Base-by-base conservation (phyloP, 2,888 invertebrate genomes). In the Palloptera scutellata region DNA sequence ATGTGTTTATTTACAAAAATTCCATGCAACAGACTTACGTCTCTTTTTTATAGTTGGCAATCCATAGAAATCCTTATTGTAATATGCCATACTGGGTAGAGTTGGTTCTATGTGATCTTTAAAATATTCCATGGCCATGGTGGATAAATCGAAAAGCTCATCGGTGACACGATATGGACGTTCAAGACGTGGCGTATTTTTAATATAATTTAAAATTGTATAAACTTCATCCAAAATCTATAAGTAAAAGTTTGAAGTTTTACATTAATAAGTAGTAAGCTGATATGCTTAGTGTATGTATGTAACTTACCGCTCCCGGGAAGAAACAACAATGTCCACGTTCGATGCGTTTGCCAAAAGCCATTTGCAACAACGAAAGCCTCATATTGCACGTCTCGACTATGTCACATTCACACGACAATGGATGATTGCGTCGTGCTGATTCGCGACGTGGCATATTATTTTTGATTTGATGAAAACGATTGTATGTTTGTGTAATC, bases 111-210 rank as follows among this genome's bases (percentile, higher is more conserved):
- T 94, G 78, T 93, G 91, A 84, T 97, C 96, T 84, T 96, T 96
- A 85, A 97, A 97, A 85, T 96, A 96, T 86, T 97, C 97, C 96
- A 97, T 96, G 45, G 97, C 97, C 97, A 97, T 97, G 51, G 96
- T 95, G 51, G 96, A 96, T 72, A 97, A 88, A 86, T 97, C 97
- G 86, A 96, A 95, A 67, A 97, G 87, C 85, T 97, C 96, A 86
- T 96, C 96, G 10, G 96, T 95, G 69, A 97, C 94, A 86, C 95
- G 95, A 85, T 94, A 96, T 57, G 96, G 95, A 79, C 95, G 88
- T 72, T 92, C 92, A 76, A 95, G 86, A 82, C 92, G 93, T 40
- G 92, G 91, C 73, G 93, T 94, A 74, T 89, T 89, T 87, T 92
- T 92, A 74, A 97, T 90, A 83, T 94, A 93, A 76, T 91, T 88